Evolutionary conservation across 1,140 invertebrate genomes (phyloP).

Genomic region (Harpegnathos saltator): DNA sequence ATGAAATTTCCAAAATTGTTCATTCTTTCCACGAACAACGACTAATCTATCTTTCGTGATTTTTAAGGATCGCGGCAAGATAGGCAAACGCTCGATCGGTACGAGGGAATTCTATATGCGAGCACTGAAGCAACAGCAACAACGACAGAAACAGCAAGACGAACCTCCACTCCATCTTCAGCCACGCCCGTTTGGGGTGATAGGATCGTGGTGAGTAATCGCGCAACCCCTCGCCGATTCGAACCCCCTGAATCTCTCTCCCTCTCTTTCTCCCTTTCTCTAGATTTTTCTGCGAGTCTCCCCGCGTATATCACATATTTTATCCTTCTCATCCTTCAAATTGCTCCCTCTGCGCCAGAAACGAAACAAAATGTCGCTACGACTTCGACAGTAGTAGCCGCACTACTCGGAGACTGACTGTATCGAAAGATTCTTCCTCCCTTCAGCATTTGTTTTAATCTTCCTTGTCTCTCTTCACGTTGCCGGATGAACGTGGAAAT

Average conservation of each 20-base stretch:
- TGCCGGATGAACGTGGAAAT: no score
- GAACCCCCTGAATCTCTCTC: conserved; percentile 63
- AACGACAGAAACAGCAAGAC: conserved; percentile 67
- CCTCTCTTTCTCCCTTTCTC: conserved; percentile 8
- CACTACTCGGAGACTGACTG: no score
- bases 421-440: no score
- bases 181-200: conserved; percentile 83
- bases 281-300: conserved; percentile 37
- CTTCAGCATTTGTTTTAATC: no score
- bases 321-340: background rate
- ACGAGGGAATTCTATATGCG: conserved; percentile 36
- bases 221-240: conserved; percentile 68
- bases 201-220: conserved; percentile 83
- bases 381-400: background rate
- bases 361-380: conserved; percentile 66
- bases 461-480: no score
- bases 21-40: no score
- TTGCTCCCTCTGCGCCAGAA: conserved; percentile 17
- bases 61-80: conserved; percentile 51
- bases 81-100: conserved; percentile 76
- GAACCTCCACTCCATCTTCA: conserved; percentile 74
- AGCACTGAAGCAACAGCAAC: conserved; percentile 54
- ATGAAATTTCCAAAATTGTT: no score
- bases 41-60: background rate
- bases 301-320: conserved; percentile 29